Evolutionary conservation across 2,888 invertebrate species (phyloP), one percentile per base, ranked within the genome.

Genomic region (Drosophila rellima): DNA sequence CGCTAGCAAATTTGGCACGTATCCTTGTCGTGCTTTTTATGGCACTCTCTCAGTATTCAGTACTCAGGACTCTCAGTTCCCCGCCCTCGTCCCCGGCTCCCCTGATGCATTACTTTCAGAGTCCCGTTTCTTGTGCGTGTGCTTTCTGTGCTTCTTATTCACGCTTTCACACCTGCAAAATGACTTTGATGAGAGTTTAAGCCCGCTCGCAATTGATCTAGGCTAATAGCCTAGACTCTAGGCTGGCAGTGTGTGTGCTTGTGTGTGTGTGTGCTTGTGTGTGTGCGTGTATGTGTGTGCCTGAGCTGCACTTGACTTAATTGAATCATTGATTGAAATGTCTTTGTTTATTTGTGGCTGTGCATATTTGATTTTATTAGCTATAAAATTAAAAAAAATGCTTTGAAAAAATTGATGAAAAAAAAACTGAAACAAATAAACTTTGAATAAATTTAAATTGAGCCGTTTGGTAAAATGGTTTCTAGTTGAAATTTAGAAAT

Each of bases 281-380:
- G 3, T 39, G 20, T 50, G 31, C 11, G 11, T 31, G 2, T 31
- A 0, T 15, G 50, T 17, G 33, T 47, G 59, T 80, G 69, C 56
- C 44, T 64, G 33, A 35, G 33, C 39, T 74, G 88, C 88, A 83
- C 88, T 83, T 69, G 70, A 79, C 71, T 79, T 88, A 88, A 83
- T 88, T 85, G 86, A 83, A 88, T 79, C 82, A 76, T 60, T 76
- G 82, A 88, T 88, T 76, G 82, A 74, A 85, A 71, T 70, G 54
- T 64, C 70, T 51, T 33, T 63, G 60, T 70, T 81, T 64, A 70
- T 70, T 51, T 42, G 39, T 10, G 57, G 17, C 40, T 75, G n/a
- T 20, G n/a, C 3, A 18, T 3, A n/a, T 8, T 20, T 35, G 0
- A 15, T 26, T 45, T n/a, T 23, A 1, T 1, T 15, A 42, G n/a